Conservation (phyloP, 2,888 invertebrate species). For the Drosophila cyrtoloma region DNA sequence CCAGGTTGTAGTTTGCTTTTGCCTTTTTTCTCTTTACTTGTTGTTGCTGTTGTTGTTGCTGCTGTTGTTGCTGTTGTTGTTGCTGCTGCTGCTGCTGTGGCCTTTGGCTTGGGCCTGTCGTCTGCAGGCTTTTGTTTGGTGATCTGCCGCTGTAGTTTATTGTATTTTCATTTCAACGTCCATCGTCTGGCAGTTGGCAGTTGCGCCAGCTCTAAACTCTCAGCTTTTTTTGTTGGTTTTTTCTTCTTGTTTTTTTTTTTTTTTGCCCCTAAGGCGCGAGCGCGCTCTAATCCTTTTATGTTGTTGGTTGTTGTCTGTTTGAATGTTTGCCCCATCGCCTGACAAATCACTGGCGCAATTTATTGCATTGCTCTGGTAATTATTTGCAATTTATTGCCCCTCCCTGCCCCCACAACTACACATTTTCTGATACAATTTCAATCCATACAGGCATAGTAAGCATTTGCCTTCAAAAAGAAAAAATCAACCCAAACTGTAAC, state of each 20-base stretch:
- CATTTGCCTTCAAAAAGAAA: slow-evolving; percentile 10
- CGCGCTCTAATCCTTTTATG: slow-evolving; percentile 75
- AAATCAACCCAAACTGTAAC: slow-evolving; percentile 35
- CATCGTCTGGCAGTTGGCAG: slow-evolving; percentile 48
- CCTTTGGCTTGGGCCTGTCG: slow-evolving; percentile 54
- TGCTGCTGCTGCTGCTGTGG: slow-evolving; percentile 32
- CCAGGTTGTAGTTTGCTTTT: slow-evolving; percentile 39
- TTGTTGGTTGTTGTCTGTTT: slow-evolving; percentile 31
- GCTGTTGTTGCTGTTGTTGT: slow-evolving; percentile 7
- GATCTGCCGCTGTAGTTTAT: slow-evolving; percentile 65
- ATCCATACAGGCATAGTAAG: slow-evolving; percentile 29
- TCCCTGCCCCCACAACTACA: slow-evolving; percentile 4
- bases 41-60: slow-evolving; percentile 25
- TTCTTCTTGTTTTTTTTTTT: too few relatives aligned
- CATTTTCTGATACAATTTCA: slow-evolving; percentile 46
- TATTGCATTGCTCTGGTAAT: slow-evolving; percentile 74
- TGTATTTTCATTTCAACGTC: slow-evolving; percentile 76
- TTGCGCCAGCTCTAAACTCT: slow-evolving; percentile 8
- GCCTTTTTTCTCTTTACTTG: neutral
- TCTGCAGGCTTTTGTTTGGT: slow-evolving; percentile 59
- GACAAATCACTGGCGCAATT: slow-evolving; percentile 74
- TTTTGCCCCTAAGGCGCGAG: slow-evolving; percentile 51
- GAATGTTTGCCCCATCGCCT: slow-evolving; percentile 40
- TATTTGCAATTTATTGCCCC: slow-evolving; percentile 71
- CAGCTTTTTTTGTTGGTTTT: neutral